A percentile compares a stretch with the other conserved stretches of the same genome.
These are phyloP conservation scores for Osedax frankpressi DNA, from an alignment of 2,888 invertebrate genomes.

Conservation along the genomic window DNA sequence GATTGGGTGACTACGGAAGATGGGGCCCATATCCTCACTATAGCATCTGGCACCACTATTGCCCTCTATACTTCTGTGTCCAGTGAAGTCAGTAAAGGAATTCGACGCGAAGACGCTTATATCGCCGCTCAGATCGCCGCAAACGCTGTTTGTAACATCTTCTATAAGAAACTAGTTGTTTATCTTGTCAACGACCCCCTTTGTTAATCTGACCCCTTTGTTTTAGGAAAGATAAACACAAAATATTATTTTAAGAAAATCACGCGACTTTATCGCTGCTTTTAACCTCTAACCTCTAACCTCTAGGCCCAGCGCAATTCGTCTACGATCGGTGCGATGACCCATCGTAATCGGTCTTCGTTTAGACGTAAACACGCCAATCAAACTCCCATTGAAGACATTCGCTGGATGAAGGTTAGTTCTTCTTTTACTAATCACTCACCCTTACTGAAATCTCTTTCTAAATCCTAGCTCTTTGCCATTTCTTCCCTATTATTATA, in stretches of 20 bases:
- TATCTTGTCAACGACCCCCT: no score
- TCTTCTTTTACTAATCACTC: not conserved
- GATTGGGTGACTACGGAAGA: constrained; percentile 99
- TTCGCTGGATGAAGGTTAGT: constrained; percentile 81
- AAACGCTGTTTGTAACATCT: not conserved
- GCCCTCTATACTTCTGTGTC: constrained; percentile 53
- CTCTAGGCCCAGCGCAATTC: not conserved
- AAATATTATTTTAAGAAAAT: no score
- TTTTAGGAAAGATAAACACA: no score
- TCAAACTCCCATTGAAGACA: constrained; percentile 56
- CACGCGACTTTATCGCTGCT: no score
- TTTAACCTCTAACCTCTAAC: no score
- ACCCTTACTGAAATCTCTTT: no score
- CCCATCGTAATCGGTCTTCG: not conserved
- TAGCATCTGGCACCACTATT: constrained; percentile 60
- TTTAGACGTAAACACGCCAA: not conserved
- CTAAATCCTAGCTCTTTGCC: no score
- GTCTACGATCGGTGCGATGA: not conserved
- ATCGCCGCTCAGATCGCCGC: not conserved
- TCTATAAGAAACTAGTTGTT: no score
- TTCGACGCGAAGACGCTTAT: not conserved
- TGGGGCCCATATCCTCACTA: constrained; percentile 90
- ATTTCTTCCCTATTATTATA: no score
- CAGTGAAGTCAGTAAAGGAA: constrained; percentile 83
- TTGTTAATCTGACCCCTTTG: no score